A percentile compares a stretch with the other conserved stretches of the same genome.
Evolutionary conservation across 2,113 vertebrate genomes (phyloP).

Genomic region (Corydoras sp.): DNA sequence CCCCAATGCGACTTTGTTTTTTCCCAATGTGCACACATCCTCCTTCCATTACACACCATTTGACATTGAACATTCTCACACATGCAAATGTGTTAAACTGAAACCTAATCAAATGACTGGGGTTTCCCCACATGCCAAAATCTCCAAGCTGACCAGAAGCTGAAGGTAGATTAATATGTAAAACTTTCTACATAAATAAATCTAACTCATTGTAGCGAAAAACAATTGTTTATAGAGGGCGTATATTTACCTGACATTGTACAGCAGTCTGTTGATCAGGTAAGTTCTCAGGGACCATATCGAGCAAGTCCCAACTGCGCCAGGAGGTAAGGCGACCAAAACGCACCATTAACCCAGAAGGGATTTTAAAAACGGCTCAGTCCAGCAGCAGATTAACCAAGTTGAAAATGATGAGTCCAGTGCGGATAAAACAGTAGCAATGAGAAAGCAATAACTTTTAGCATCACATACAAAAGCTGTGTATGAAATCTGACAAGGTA

Average conservation of each 20-base stretch:
- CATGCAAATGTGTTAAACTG: neutral
- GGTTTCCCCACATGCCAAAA: neutral
- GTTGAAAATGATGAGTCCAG: neutral
- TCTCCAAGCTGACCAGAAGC: neutral
- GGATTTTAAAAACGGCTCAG: neutral
- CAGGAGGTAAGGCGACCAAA: slow-evolving; percentile 61
- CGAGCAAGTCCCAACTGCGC: slow-evolving; percentile 69
- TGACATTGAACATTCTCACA: neutral
- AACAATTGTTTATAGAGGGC: too few species aligned
- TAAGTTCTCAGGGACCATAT: slow-evolving; percentile 52
- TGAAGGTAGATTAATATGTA: neutral
- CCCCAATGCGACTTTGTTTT: neutral
- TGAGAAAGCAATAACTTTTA: neutral
- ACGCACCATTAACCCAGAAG: slow-evolving; percentile 53
- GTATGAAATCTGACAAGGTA: neutral
- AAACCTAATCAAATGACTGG: neutral
- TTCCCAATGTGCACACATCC: slow-evolving; percentile 14
- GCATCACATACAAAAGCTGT: neutral
- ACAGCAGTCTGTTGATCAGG: slow-evolving; percentile 25
- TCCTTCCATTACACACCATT: slow-evolving; percentile 22
- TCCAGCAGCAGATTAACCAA: neutral
- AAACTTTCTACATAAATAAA: neutral
- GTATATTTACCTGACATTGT: slow-evolving; percentile 53
- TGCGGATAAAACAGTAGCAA: neutral
- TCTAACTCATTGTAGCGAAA: too few species aligned